These are phyloP conservation scores for Sialis lutaria DNA, from an alignment of 2,888 invertebrate species.

Conservation along the genomic window DNA sequence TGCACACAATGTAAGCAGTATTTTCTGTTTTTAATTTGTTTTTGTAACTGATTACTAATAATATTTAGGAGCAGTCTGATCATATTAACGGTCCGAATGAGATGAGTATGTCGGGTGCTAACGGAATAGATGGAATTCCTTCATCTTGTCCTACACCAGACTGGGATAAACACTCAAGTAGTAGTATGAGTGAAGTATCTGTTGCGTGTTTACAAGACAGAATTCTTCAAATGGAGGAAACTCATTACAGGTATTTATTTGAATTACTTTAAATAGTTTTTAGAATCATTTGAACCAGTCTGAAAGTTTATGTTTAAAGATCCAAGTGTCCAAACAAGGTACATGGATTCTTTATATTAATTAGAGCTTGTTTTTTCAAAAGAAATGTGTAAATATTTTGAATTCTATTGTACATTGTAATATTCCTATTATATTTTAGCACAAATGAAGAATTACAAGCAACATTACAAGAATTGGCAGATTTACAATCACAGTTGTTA, in stretches of 20 bases:
- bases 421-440: constrained; percentile 27
- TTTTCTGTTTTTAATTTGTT: neutral
- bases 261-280: too few relatives aligned
- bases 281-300: too few relatives aligned
- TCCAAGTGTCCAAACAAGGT: too few relatives aligned
- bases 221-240: constrained; percentile 85
- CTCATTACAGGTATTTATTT: constrained; percentile 47
- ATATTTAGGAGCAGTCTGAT: neutral
- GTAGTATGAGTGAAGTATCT: constrained; percentile 73
- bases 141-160: constrained; percentile 63
- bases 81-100: neutral
- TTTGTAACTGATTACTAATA: neutral
- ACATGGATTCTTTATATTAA: too few relatives aligned
- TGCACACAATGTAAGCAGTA: constrained; percentile 22
- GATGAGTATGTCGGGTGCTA: too few relatives aligned
- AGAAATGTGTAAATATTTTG: neutral
- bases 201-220: constrained; percentile 87
- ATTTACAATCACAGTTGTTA: constrained; percentile 70
- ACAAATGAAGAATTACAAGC: constrained; percentile 88
- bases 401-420: too few relatives aligned
- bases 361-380: too few relatives aligned
- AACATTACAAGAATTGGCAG: constrained; percentile 80
- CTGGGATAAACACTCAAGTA: constrained; percentile 85
- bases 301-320: too few relatives aligned
- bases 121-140: constrained; percentile 23